These are phyloP conservation scores for Gallinago stenura DNA, from an alignment of 2,797 vertebrate genomes.

Conservation along the genomic window DNA sequence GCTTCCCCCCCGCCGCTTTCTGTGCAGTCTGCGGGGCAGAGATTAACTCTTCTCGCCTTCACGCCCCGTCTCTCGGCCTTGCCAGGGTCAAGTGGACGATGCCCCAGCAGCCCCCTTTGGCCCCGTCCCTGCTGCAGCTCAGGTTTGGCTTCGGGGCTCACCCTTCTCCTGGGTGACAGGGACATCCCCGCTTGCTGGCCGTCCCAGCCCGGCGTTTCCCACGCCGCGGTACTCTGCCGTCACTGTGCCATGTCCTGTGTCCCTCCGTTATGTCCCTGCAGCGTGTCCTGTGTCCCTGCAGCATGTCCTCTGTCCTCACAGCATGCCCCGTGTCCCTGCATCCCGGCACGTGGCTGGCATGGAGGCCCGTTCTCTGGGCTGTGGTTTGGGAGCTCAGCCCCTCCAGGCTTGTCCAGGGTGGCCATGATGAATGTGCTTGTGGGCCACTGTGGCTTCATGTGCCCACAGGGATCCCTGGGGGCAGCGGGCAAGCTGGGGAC, in stretches of 20 bases:
- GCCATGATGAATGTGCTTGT: fast-evolving
- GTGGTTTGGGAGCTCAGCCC: neutral
- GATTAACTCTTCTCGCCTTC: conserved; percentile 45
- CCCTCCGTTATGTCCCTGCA: neutral
- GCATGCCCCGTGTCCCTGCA: neutral
- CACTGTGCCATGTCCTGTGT: neutral
- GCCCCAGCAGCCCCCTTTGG: conserved; percentile 80
- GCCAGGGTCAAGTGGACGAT: conserved; percentile 85
- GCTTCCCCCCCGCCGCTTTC: fast-evolving
- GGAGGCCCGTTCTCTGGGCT: neutral
- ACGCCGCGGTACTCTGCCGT: neutral
- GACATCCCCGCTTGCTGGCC: neutral
- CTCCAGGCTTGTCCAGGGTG: neutral
- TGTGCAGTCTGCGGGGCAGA: neutral
- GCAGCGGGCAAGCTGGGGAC: fast-evolving
- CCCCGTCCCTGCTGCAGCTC: conserved; percentile 78
- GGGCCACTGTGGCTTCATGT: neutral
- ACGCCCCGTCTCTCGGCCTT: conserved; percentile 45
- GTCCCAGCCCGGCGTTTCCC: neutral
- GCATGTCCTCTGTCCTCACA: neutral
- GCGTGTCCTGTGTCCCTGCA: neutral
- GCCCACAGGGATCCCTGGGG: fast-evolving
- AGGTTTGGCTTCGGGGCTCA: conserved; percentile 79
- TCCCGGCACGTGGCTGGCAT: neutral
- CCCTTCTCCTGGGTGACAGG: neutral